These are phyloP conservation scores for Erpornis zantholeuca DNA, from an alignment of 2,113 vertebrate genomes.

Conservation along the genomic window DNA sequence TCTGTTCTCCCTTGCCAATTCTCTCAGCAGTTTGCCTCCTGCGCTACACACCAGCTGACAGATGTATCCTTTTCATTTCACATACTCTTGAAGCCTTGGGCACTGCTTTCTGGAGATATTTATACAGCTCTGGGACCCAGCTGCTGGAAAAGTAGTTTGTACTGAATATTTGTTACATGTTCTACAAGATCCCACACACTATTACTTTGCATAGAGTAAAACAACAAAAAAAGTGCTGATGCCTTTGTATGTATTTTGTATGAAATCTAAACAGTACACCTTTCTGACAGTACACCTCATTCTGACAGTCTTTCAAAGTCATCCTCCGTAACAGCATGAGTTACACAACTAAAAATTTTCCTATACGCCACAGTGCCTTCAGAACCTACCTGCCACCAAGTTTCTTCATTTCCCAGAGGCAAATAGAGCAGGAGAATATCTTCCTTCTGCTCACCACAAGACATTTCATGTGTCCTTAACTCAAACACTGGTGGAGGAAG, in stretches of 20 bases:
- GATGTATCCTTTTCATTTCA: constrained; percentile 58
- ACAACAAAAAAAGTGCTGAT: background rate
- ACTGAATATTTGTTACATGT: constrained; percentile 55
- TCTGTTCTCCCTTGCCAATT: constrained; percentile 26
- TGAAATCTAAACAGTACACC: background rate
- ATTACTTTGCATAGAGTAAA: constrained; percentile 19
- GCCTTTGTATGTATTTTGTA: constrained; percentile 2
- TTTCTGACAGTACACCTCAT: background rate
- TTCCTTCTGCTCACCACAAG: background rate
- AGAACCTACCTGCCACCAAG: background rate
- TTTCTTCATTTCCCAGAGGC: background rate
- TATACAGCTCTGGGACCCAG: constrained; percentile 24
- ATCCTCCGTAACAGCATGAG: background rate
- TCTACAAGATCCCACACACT: constrained; percentile 39
- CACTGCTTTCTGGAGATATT: constrained; percentile 47
- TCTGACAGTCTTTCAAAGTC: background rate
- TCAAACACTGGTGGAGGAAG: background rate
- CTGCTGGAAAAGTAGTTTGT: constrained; percentile 53
- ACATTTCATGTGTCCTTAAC: background rate
- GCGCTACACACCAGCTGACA: constrained; percentile 16
- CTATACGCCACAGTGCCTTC: background rate
- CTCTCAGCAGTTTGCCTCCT: constrained; percentile 39
- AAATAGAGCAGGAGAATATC: background rate
- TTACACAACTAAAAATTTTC: background rate
- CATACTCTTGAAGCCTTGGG: constrained; percentile 45